Evolutionary conservation across 2,797 vertebrate genomes (phyloP), one percentile per base, ranked within the genome.

Genomic region (Fringilla coelebs): DNA sequence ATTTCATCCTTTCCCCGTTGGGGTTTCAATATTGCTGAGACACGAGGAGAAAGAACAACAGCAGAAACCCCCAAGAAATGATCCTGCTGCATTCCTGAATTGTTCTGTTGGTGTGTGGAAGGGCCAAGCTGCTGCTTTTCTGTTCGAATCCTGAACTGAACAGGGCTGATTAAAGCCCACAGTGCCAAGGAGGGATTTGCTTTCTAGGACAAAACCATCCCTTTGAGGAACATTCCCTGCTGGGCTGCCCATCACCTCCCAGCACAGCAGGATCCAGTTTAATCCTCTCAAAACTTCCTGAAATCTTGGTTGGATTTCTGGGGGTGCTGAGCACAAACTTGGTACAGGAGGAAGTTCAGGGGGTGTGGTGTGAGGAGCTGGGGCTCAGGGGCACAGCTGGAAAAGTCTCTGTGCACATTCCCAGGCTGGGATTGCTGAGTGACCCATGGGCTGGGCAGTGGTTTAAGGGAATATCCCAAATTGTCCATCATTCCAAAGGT

Each of bases 151-250:
- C 86, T 51, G 16, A 87, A 83, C 5, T 88, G 76, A 94, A 11
- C 32, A 17, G 75, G 58, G 71, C n/a, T 93, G 45, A 91, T 72
- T 77, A 75, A 86, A 90, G 58, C 49, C 58, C 54, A 2, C 7
- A 16, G 51, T 90, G 93, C 84, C 55, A 63, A 76, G 63, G 57
- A 83, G 67, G 43, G 67, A 77, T 82, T 94, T 84, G 78, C 89
- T 79, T 94, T 88, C 79, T 32, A 73, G 82, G 76, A 71, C 62
- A 58, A 68, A 90, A 38, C 2, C 2, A 4, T 31, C 51, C 60
- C 52, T 82, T 31, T n/a, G 77, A 77, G 72, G 72, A n/a, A 31
- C 1, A 2, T 12, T 71, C 58, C 29, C 63, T 46, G 45, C 63
- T 29, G 82, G n/a, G 70, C 76, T 75, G 52, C 68, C 68, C 41